Evolutionary conservation across 2,113 vertebrate genomes (phyloP), one percentile per base, ranked within the genome.

Genomic region (Sialia sialis): DNA sequence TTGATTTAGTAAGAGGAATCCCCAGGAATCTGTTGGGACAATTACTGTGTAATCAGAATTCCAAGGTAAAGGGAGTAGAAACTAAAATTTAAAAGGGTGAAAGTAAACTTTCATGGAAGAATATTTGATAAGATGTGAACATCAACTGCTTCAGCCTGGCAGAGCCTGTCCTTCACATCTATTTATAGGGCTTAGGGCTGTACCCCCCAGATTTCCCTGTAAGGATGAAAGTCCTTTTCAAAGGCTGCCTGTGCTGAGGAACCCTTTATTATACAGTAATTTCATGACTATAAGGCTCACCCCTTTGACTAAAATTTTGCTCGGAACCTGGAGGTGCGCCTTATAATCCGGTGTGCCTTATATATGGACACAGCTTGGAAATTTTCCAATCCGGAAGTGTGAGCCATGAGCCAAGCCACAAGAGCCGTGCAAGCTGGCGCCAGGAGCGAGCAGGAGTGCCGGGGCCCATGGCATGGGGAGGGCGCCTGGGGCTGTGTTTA

Each of bases 131-230:
- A 27, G 17, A 20, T 26, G 6, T 32, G 27, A 67, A 26, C 9
- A 38, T 4, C 27, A 49, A 1, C 15, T 16, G 7, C 11, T 14
- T 20, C 5, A 36, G 13, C 13, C 11, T 7, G 22, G 58, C 38
- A 60, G n/a, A n/a, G n/a, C n/a, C n/a, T n/a, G n/a, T n/a, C n/a
- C n/a, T n/a, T n/a, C n/a, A n/a, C n/a, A 38, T 11, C 11, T 7
- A 2, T 41, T 81, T 29, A 16, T 0, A 13, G 19, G 46, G 2
- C 4, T 26, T 36, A 22, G 43, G 29, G 7, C 23, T 41, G 8
- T 4, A 4, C 13, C 39, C 34, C 8, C 14, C 15, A 32, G 11
- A 7, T 10, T 23, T 9, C 12, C 17, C 22, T 6, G 6, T 1
- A 11, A 46, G 39, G n/a, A 15, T 11, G 0, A n/a, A 39, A 54